Evolutionary conservation across 2,797 vertebrate species (phyloP), one percentile per base, ranked within the genome.

Genomic region (Pelochelys cantorii): DNA sequence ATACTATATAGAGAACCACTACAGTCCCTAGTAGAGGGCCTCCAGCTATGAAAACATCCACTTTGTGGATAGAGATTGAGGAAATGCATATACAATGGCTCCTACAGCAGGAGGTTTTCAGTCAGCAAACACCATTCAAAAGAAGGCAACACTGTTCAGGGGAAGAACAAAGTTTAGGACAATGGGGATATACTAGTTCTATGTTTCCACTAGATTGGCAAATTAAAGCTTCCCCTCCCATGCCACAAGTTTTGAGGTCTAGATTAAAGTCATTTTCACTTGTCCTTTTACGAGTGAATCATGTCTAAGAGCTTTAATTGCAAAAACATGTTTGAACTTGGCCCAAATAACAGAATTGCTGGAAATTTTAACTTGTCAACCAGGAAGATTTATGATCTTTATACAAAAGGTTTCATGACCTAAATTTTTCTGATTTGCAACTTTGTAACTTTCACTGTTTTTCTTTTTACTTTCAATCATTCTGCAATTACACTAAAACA

Each of bases 221-320:
- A 48, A 48, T 48, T 48, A 93, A 92, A 92, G 42, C 84, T 53
- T 2, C 15, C 29, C 42, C 91, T 93, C 20, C 6, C 80, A 48
- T 86, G 86, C 87, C 77, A 92, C 56, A 78, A 95, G 89, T 34
- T 86, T 27, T 13, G 83, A 89, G 42, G 87, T 65, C 25, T 4
- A 94, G 88, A 68, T 31, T 74, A 42, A 87, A 91, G 75, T 82
- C 81, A 93, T 53, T 68, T 92, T 92, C 56, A 77, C 60, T 94
- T 79, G 60, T 88, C 4, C 34, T 86, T 84, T 55, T 83, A 71
- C 83, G 88, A 87, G 75, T 27, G 25, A 60, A 60, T 25, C 27
- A 11, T 11, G 12, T 60, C 59, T 60, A 29, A 48, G 25, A 29
- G 27, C 13, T 60, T 60, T 25, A 25, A 29, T 60, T 60, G 11